phyloP scores from a whole-genome alignment of 1,140 invertebrate species.

The Luehdorfia chinensis region DNA sequence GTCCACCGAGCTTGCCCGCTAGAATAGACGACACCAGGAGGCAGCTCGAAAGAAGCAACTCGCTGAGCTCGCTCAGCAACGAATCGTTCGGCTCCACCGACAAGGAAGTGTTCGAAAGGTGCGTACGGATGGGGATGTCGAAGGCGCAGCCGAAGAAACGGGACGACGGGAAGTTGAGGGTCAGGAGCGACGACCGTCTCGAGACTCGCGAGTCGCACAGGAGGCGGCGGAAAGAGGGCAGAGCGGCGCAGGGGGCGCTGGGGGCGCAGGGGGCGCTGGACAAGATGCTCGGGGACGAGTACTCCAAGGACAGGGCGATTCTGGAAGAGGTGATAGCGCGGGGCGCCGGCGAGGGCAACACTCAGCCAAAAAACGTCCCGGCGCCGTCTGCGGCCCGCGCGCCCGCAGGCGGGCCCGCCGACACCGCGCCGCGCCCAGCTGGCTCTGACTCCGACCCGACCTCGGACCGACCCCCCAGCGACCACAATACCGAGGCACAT shows the following conservation, averaged over 20 bases:
- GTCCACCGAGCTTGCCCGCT: slow-evolving; percentile 40
- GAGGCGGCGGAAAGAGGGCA: slow-evolving; percentile 27
- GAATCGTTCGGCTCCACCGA: slow-evolving; percentile 84
- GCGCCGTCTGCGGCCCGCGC: slow-evolving; percentile 68
- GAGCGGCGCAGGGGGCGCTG: too few species aligned
- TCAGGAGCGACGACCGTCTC: slow-evolving; percentile 32
- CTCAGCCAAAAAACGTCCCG: slow-evolving; percentile 67
- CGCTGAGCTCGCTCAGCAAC: slow-evolving; percentile 80
- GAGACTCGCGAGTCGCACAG: slow-evolving; percentile 27
- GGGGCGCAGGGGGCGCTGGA: slow-evolving; percentile 38
- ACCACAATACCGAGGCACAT: too few species aligned
- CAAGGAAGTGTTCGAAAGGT: slow-evolving; percentile 86
- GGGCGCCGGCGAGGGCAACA: slow-evolving; percentile 37
- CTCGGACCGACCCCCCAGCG: not conserved
- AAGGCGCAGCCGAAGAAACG: slow-evolving; percentile 40
- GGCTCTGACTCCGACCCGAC: slow-evolving; percentile 36
- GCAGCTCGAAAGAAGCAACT: slow-evolving; percentile 69
- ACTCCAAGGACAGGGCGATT: slow-evolving; percentile 42
- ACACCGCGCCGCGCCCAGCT: slow-evolving; percentile 35
- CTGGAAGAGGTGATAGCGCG: slow-evolving; percentile 53
- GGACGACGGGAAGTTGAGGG: slow-evolving; percentile 32
- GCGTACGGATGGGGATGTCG: slow-evolving; percentile 84
- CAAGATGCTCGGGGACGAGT: slow-evolving; percentile 45
- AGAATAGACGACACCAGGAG: slow-evolving; percentile 35
- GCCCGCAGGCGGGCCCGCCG: slow-evolving; percentile 62